Evolutionary conservation across 2,113 vertebrate species (phyloP).

Genomic region (Boleophthalmus pectinirostris): DNA sequence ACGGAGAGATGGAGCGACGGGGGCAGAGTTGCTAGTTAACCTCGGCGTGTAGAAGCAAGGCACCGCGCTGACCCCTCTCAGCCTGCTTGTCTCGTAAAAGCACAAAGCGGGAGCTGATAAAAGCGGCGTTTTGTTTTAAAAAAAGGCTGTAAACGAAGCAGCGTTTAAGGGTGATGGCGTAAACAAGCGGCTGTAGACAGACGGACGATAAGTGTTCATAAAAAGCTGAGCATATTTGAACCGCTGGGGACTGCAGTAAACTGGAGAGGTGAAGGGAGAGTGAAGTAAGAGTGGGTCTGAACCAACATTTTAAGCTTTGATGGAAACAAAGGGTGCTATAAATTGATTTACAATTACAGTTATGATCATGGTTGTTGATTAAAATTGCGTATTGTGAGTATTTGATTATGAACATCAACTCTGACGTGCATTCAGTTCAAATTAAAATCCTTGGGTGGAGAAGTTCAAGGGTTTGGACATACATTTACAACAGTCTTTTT

Average conservation of each 20-base stretch:
- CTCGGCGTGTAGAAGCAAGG: slow-evolving; percentile 60
- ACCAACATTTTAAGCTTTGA: neutral
- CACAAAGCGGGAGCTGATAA: slow-evolving; percentile 7
- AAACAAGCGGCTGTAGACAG: slow-evolving; percentile 56
- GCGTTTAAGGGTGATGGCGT: slow-evolving; percentile 41
- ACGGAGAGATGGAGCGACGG: slow-evolving; percentile 17
- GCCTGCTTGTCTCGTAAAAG: slow-evolving; percentile 54
- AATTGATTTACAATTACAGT: too few species aligned
- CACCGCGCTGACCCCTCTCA: slow-evolving; percentile 55
- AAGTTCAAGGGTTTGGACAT: too few species aligned
- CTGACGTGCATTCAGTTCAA: too few species aligned
- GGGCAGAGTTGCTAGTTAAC: slow-evolving; percentile 55
- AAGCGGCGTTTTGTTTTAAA: slow-evolving; percentile 18
- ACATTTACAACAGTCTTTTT: too few species aligned
- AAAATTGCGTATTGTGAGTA: too few species aligned
- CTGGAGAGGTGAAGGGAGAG: slow-evolving; percentile 26
- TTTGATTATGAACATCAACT: too few species aligned
- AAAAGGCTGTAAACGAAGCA: slow-evolving; percentile 41
- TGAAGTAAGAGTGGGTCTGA: neutral
- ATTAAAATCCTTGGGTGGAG: too few species aligned
- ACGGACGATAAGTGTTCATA: slow-evolving; percentile 64
- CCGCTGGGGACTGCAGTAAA: slow-evolving; percentile 48
- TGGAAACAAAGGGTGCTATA: too few species aligned
- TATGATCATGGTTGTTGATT: too few species aligned
- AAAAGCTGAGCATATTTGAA: slow-evolving; percentile 44